Conservation (phyloP, 2,888 invertebrate genomes). For the Rhogogaster chlorosoma region DNA sequence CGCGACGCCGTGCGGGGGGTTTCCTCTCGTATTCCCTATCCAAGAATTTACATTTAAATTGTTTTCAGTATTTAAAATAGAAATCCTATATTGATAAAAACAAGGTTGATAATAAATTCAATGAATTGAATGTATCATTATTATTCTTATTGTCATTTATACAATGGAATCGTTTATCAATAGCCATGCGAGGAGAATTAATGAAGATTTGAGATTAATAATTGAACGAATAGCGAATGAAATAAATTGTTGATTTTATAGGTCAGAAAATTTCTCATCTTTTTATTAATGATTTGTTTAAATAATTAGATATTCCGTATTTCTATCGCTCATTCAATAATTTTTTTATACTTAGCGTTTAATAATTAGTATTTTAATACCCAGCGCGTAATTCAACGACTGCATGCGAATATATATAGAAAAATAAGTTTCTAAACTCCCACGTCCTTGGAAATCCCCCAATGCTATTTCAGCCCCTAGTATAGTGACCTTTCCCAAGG, state of each 20-base stretch:
- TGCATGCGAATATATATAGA: neutral
- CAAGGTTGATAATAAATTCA: neutral
- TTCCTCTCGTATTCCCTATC: neutral
- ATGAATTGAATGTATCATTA: neutral
- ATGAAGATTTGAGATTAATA: neutral
- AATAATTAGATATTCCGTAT: neutral
- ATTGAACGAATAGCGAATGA: neutral
- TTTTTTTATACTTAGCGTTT: neutral
- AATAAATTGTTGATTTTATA: neutral
- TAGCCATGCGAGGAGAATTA: neutral
- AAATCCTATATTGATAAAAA: neutral
- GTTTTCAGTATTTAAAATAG: neutral
- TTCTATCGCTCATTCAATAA: neutral
- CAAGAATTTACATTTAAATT: neutral
- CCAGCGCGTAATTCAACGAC: neutral
- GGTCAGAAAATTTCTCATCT: too few species aligned
- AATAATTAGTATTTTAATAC: neutral
- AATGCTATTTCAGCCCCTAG: neutral
- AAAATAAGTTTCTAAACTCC: neutral
- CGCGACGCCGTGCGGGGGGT: constrained; percentile 9
- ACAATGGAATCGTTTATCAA: neutral
- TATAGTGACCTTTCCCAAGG: constrained; percentile 45
- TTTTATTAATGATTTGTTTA: neutral
- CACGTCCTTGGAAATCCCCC: constrained; percentile 30
- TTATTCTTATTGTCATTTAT: neutral